Evolutionary conservation across 2,888 invertebrate species (phyloP).

Genomic region (Agrotis puta): DNA sequence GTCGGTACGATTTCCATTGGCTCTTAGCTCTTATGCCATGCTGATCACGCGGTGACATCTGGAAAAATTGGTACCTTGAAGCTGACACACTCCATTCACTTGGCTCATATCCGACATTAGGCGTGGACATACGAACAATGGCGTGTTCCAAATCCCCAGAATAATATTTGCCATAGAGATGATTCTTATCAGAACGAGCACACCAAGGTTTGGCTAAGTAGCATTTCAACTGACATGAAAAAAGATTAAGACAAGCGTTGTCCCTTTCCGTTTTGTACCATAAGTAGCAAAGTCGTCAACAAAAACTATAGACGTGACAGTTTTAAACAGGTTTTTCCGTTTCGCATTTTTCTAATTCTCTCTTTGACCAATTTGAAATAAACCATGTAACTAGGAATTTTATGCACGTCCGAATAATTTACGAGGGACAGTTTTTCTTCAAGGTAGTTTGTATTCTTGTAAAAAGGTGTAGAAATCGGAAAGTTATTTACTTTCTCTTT

Average conservation of each 20-base stretch:
- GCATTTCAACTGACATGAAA: not conserved
- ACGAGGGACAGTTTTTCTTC: slow-evolving; percentile 42
- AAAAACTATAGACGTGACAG: slow-evolving; percentile 12
- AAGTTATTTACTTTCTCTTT: slow-evolving; percentile 60
- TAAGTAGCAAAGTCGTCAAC: not conserved
- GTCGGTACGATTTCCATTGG: slow-evolving; percentile 79
- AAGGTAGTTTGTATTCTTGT: slow-evolving; percentile 39
- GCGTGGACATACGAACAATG: not conserved
- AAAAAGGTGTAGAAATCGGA: slow-evolving; percentile 47
- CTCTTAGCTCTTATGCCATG: slow-evolving; percentile 62
- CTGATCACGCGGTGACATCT: slow-evolving; percentile 74
- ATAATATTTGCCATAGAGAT: slow-evolving; percentile 1
- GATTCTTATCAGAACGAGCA: not conserved
- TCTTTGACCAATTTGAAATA: slow-evolving; percentile 28
- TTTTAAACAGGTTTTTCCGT: slow-evolving; percentile 11
- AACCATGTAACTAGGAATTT: slow-evolving; percentile 45
- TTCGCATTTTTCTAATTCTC: slow-evolving; percentile 1
- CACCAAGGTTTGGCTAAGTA: not conserved
- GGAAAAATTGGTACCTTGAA: slow-evolving; percentile 66
- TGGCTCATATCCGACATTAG: slow-evolving; percentile 39
- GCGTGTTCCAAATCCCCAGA: not conserved
- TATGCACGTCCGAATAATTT: slow-evolving; percentile 50
- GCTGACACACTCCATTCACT: slow-evolving; percentile 59
- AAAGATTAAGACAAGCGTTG: not conserved
- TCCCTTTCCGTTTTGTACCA: not conserved